phyloP scores from a whole-genome alignment of 2,113 vertebrate species.

The Myxocyprinus asiaticus region DNA sequence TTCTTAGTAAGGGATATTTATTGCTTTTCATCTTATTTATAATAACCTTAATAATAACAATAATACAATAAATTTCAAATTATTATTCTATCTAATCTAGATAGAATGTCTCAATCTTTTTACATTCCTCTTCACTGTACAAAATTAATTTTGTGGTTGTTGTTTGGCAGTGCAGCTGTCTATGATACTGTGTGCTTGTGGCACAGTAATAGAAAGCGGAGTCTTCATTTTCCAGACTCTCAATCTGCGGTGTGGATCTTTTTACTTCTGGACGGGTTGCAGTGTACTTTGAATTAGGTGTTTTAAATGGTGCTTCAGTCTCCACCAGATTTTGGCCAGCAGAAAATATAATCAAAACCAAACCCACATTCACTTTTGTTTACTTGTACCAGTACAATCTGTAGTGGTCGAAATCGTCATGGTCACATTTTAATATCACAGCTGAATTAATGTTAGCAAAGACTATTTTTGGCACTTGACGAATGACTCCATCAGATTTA shows the following conservation, averaged over 20 bases:
- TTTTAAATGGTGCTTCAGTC: constrained; percentile 35
- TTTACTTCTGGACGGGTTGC: constrained; percentile 31
- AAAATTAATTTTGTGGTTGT: constrained; percentile 13
- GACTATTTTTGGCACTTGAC: constrained; percentile 11
- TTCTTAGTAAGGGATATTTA: too few species aligned
- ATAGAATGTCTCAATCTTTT: not conserved
- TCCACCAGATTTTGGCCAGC: not conserved
- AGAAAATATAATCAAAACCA: constrained; percentile 47
- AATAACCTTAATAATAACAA: too few species aligned
- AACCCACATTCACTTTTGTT: not conserved
- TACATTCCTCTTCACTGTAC: not conserved
- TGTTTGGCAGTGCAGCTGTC: constrained; percentile 30
- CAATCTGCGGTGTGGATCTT: constrained; percentile 42
- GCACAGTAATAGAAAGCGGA: constrained; percentile 52
- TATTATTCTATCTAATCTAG: too few species aligned
- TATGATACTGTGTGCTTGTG: constrained; percentile 50
- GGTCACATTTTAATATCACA: constrained; percentile 55
- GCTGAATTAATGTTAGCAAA: not conserved
- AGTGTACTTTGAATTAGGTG: constrained; percentile 18
- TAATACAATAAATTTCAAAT: too few species aligned
- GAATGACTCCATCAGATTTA: constrained; percentile 34
- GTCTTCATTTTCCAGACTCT: constrained; percentile 32
- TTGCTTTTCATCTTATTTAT: too few species aligned
- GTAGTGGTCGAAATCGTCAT: constrained; percentile 44
- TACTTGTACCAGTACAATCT: constrained; percentile 52